phyloP scores from a whole-genome alignment of 35 echinoderm and acorn worm genomes.

The Diadema setosum region DNA sequence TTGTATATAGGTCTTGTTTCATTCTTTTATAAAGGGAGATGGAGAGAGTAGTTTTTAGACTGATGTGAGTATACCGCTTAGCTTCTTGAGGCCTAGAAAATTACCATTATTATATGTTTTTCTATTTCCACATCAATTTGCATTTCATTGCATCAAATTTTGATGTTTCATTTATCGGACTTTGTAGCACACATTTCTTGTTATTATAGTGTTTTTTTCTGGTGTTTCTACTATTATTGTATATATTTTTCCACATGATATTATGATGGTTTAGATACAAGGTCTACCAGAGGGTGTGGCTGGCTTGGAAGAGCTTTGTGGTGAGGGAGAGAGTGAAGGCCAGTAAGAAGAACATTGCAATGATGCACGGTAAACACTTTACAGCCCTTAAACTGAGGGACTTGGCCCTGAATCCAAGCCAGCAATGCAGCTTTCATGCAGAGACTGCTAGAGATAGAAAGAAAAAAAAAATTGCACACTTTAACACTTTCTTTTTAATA shows the following conservation, averaged over 20 bases:
- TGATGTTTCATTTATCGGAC: background rate
- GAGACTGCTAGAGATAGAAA: too few relatives aligned
- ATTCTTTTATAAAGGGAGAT: too few relatives aligned
- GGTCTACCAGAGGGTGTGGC: background rate
- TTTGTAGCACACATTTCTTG: background rate
- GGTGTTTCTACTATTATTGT: background rate
- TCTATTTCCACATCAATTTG: background rate
- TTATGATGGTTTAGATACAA: background rate
- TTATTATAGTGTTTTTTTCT: background rate
- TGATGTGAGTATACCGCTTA: too few relatives aligned
- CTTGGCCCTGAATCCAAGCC: too few relatives aligned
- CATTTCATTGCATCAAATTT: background rate
- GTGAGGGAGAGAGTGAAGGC: conserved; percentile 8
- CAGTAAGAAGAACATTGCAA: conserved; percentile 22
- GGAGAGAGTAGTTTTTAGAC: too few relatives aligned
- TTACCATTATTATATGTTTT: background rate
- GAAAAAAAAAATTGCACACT: too few relatives aligned
- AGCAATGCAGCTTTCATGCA: too few relatives aligned
- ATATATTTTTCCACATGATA: background rate
- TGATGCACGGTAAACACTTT: conserved; percentile 10
- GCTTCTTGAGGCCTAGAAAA: background rate
- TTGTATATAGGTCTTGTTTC: too few relatives aligned
- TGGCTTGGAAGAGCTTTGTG: conserved; percentile 12
- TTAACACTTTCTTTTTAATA: too few relatives aligned
- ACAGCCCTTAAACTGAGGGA: too few relatives aligned